A percentile compares a stretch with the other conserved stretches of the same genome.
These are phyloP conservation scores for Microcebus lehilahytsara DNA, from an alignment of 2,113 vertebrate genomes.

Conservation along the genomic window DNA sequence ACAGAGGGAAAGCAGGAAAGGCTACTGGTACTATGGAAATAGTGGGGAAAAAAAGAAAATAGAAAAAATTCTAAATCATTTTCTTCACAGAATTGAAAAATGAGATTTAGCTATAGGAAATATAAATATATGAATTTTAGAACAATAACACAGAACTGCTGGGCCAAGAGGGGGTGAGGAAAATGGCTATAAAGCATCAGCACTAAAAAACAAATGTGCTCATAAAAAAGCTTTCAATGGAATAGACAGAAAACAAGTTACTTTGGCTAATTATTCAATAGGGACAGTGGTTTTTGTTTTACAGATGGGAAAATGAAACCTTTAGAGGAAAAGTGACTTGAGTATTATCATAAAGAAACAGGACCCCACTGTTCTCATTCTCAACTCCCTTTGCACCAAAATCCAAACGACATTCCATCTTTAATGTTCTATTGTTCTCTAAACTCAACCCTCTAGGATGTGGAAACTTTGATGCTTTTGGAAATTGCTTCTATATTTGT, in stretches of 20 bases:
- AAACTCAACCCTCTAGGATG: conserved; percentile 53
- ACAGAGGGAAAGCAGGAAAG: conserved; percentile 55
- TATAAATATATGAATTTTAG: neutral
- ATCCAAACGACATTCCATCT: conserved; percentile 63
- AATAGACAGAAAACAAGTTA: conserved; percentile 51
- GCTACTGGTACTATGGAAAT: conserved; percentile 42
- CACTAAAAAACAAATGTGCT: conserved; percentile 51
- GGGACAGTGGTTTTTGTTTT: conserved; percentile 55
- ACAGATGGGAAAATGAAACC: conserved; percentile 63
- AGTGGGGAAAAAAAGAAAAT: neutral
- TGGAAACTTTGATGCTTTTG: conserved; percentile 75
- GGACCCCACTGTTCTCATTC: conserved; percentile 50
- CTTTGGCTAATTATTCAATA: conserved; percentile 58
- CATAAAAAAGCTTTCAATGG: conserved; percentile 60
- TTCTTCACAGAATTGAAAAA: conserved; percentile 59
- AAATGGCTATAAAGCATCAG: neutral
- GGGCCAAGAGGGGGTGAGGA: neutral
- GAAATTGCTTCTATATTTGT: conserved; percentile 69
- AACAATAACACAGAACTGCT: neutral
- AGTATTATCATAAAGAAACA: conserved; percentile 63
- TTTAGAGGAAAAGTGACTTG: conserved; percentile 51
- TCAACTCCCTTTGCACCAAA: conserved; percentile 60
- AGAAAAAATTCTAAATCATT: neutral
- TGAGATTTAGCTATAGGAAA: conserved; percentile 39
- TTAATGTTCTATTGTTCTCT: conserved; percentile 70